These are phyloP conservation scores for Halcyon malimbica DNA, from an alignment of 2,113 vertebrate genomes.

Conservation along the genomic window DNA sequence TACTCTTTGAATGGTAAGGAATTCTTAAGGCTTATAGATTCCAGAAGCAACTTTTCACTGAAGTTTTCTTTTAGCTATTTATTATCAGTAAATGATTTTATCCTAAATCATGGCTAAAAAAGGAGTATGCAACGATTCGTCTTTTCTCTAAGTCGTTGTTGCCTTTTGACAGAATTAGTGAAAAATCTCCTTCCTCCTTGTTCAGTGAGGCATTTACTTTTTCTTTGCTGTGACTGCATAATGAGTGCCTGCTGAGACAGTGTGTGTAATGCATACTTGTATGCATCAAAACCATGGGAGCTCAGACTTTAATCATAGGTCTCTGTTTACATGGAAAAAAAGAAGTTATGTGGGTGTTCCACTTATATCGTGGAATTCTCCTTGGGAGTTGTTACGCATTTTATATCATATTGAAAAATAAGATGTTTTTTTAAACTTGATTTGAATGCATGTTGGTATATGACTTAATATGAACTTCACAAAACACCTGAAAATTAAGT, in stretches of 20 bases:
- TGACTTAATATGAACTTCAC: not conserved
- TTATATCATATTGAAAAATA: not conserved
- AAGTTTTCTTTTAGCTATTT: not conserved
- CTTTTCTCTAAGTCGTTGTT: slow-evolving; percentile 35
- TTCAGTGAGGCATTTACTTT: slow-evolving; percentile 60
- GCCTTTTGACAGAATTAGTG: slow-evolving; percentile 19
- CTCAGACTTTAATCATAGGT: slow-evolving; percentile 65
- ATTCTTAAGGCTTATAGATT: not conserved
- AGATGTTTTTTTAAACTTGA: not conserved
- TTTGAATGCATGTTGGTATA: not conserved
- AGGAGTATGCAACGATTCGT: not conserved
- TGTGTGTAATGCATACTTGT: slow-evolving; percentile 47
- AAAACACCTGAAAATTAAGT: not conserved
- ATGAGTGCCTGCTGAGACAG: slow-evolving; percentile 58
- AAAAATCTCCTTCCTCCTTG: slow-evolving; percentile 55
- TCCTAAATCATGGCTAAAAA: slow-evolving; percentile 13
- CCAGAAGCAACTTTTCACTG: not conserved
- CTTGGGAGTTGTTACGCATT: not conserved
- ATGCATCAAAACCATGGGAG: slow-evolving; percentile 54
- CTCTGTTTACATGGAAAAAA: slow-evolving; percentile 35
- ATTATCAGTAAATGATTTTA: not conserved
- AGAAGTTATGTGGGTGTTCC: slow-evolving; percentile 19
- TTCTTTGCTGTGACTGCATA: slow-evolving; percentile 64
- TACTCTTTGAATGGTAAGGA: not conserved
- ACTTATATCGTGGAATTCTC: slow-evolving; percentile 21